Evolutionary conservation across 2,797 vertebrate species (phyloP), one percentile per base, ranked within the genome.

Genomic region (Poecile montanus): DNA sequence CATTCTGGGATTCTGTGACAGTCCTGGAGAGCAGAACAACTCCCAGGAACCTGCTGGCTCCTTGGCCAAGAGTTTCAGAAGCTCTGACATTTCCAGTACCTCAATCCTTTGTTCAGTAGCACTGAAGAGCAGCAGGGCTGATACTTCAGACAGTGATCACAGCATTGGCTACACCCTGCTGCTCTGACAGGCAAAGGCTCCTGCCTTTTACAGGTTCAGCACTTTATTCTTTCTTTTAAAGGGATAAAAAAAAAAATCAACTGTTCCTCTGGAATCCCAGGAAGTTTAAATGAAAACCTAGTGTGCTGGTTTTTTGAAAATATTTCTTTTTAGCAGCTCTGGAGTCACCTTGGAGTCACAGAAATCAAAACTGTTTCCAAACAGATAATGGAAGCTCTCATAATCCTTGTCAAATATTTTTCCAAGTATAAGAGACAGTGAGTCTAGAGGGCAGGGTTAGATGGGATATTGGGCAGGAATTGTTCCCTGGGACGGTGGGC

Each of bases 61-160:
- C 60, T 30, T 9, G 21, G 8, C n/a, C 65, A 5, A 1, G 4
- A 19, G 26, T 5, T 32, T 38, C 1, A 54, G 23, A 8, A 32
- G 47, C 4, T 7, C 6, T 0, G 13, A 2, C 40, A 26, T 5
- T 18, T 13, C 11, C 11, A 12, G 30, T 3, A 5, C 7, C 45
- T 54, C 77, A 26, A 2, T 0, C 34, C 68, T 42, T 22, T 36
- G 54, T 6, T 36, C 63, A 54, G 58, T 1, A 34, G 4, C 50
- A 2, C 71, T 11, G 75, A 50, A 29, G 61, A 51, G 42, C 63
- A 90, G 87, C 74, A 44, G 60, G 1, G 30, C 34, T 40, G 29
- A 30, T 0, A 26, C 29, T 50, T 63, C 85, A 73, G 12, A 26
- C 45, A 54, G 58, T 0, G 13, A 44, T 10, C 47, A 34, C 10